Evolutionary conservation across 2,113 vertebrate species (phyloP).

Genomic region (Okapia johnstoni): DNA sequence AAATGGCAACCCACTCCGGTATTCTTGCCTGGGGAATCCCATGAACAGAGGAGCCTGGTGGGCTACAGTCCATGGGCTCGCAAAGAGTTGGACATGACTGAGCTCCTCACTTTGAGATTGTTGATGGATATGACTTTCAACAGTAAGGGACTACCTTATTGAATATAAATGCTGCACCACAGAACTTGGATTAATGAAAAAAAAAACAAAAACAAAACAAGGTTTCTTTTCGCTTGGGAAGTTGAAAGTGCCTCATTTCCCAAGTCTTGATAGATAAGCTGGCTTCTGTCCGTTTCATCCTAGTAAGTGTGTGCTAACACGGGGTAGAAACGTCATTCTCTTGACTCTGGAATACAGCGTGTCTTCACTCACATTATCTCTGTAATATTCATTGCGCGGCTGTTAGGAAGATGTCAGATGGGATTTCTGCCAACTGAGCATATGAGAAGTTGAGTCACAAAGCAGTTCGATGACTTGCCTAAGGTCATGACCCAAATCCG

Average conservation of each 20-base stretch:
- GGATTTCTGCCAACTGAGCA: conserved; percentile 1
- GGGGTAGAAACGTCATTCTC: not conserved
- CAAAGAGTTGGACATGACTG: not conserved
- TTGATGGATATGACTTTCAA: not conserved
- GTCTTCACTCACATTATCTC: not conserved
- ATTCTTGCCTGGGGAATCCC: not conserved
- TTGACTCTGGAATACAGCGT: not conserved
- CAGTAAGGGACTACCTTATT: not conserved
- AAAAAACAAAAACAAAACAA: not conserved
- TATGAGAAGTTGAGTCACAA: conserved; percentile 35
- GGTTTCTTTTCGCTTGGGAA: not conserved
- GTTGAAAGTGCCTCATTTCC: not conserved
- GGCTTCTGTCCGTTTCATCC: rapidly evolving
- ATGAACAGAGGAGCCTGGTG: not conserved
- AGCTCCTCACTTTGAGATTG: not conserved
- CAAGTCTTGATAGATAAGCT: not conserved
- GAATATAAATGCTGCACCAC: not conserved
- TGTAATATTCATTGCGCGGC: not conserved
- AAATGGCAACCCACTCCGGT: not conserved
- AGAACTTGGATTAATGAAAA: not conserved
- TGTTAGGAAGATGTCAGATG: not conserved
- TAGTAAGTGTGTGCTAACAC: not conserved
- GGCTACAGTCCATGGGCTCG: not conserved
- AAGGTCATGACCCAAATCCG: not conserved
- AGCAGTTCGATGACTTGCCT: not conserved